Evolutionary conservation across 2,888 invertebrate genomes (phyloP).

Genomic region (Parnassius smintheus): DNA sequence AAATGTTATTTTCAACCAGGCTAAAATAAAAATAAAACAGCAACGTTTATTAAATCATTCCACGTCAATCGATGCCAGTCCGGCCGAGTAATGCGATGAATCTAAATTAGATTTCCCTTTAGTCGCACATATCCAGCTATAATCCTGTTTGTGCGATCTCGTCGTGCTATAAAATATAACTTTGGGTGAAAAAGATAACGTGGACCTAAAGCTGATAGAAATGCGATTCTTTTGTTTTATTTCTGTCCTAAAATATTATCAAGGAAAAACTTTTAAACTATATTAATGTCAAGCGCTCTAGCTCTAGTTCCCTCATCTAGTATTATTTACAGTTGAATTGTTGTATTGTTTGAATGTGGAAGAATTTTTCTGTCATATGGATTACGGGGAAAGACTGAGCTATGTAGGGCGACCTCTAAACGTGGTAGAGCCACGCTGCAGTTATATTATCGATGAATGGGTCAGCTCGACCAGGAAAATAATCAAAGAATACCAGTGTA

Average conservation of each 20-base stretch:
- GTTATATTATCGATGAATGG: too few relatives aligned
- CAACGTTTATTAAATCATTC: conserved; percentile 20
- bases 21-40: conserved; percentile 14
- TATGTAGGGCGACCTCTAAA: too few relatives aligned
- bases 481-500: too few relatives aligned
- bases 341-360: too few relatives aligned
- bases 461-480: too few relatives aligned
- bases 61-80: conserved; percentile 24
- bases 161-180: conserved; percentile 22
- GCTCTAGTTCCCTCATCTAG: too few relatives aligned
- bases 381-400: too few relatives aligned
- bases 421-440: too few relatives aligned
- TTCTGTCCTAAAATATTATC: background rate
- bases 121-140: conserved; percentile 24
- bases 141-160: conserved; percentile 24
- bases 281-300: background rate
- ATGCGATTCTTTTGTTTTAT: background rate
- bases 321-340: too few relatives aligned
- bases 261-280: background rate
- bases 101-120: conserved; percentile 27
- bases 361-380: too few relatives aligned
- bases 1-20: background rate
- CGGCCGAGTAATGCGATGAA: conserved; percentile 26
- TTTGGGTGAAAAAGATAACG: conserved; percentile 7
- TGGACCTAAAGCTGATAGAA: conserved; percentile 4